Percentiles rank a stretch among this genome's conserved stretches.
Evolutionary conservation across 2,113 vertebrate species (phyloP).

Genomic region (Pluvialis apricaria): DNA sequence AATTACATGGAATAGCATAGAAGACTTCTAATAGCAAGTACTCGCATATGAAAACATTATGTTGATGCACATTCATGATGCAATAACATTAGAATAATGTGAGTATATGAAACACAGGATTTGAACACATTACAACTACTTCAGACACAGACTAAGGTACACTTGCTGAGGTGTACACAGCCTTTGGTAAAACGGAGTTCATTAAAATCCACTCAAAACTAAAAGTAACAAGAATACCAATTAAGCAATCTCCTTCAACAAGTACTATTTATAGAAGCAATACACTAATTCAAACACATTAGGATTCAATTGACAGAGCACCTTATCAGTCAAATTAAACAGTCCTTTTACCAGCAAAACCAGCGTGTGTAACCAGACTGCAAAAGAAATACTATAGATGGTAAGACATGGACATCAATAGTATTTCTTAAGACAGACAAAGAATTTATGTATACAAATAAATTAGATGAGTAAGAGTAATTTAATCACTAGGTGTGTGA

Average conservation of each 20-base stretch:
- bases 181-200: background rate
- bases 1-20: background rate
- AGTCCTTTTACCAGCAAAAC: background rate
- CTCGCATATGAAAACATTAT: background rate
- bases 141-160: background rate
- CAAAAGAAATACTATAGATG: background rate
- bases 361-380: background rate
- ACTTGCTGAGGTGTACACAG: background rate
- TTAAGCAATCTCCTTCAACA: background rate
- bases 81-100: background rate
- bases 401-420: background rate
- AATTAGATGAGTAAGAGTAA: background rate
- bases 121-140: background rate
- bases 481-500: background rate
- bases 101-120: background rate
- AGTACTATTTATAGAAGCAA: background rate
- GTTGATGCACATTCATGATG: background rate
- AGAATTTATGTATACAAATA: background rate
- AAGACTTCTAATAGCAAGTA: background rate
- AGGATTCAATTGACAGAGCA: background rate
- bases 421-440: background rate
- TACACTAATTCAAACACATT: background rate
- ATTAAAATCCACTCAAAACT: background rate
- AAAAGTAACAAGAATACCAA: background rate
- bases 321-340: background rate